Percentiles rank a stretch among this genome's conserved stretches.
Evolutionary conservation across 2,888 invertebrate species (phyloP).

Genomic region (Scaptodrosophila latifasciaeformis): DNA sequence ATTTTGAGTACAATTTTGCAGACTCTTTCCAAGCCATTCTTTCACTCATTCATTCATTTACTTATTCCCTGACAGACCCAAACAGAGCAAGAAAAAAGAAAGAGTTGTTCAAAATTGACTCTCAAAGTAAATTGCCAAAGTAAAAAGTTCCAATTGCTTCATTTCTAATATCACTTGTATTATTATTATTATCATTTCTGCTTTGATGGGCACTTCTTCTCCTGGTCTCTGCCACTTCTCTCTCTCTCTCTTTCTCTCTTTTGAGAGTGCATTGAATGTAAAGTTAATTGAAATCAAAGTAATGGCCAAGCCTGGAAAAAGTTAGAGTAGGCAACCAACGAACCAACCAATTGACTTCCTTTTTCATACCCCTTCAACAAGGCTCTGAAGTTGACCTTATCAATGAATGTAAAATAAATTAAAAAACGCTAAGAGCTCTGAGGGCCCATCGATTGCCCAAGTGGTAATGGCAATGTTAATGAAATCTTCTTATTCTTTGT

Average conservation of each 20-base stretch:
- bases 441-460: conserved; percentile 52
- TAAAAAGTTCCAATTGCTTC: conserved; percentile 29
- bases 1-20: conserved; percentile 39
- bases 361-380: no score
- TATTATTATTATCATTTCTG: conserved; percentile 55
- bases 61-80: conserved; percentile 12
- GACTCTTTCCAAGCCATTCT: conserved; percentile 9
- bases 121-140: conserved; percentile 1
- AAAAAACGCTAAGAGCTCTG: conserved; percentile 57
- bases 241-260: no score
- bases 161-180: conserved; percentile 50
- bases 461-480: conserved; percentile 63
- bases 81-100: not conserved
- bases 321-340: not conserved
- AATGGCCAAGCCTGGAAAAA: conserved; percentile 49
- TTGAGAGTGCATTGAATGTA: conserved; percentile 39
- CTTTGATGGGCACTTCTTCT: conserved; percentile 26
- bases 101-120: not conserved
- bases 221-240: no score
- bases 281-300: conserved; percentile 70
- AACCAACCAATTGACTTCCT: not conserved
- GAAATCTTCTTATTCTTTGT: conserved; percentile 35
- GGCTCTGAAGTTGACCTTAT: conserved; percentile 50
- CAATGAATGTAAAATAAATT: conserved; percentile 63
- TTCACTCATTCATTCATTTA: conserved; percentile 30